phyloP scores from a whole-genome alignment of 2,888 invertebrate genomes.

The Teleogryllus oceanicus region DNA sequence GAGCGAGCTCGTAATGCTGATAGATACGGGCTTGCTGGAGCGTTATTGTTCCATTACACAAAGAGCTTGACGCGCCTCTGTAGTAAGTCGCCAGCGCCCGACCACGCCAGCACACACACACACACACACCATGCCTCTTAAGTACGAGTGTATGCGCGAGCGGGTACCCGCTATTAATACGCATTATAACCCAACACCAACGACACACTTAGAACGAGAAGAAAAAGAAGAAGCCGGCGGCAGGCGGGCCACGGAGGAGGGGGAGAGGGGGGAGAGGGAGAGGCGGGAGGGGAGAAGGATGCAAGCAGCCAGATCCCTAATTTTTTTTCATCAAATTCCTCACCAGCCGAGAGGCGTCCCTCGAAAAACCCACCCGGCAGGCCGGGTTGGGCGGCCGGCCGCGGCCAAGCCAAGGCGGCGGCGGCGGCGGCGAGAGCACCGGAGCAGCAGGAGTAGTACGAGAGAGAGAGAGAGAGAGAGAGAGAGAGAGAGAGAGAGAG shows the following conservation, averaged over 20 bases:
- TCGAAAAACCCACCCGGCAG: background rate
- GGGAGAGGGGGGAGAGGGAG: background rate
- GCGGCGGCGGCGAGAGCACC: background rate
- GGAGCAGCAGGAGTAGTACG: background rate
- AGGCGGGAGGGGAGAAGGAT: background rate
- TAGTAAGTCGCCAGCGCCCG: no score
- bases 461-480: background rate
- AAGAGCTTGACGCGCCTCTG: background rate
- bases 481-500: background rate
- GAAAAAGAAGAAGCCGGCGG: background rate
- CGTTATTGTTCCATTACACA: background rate
- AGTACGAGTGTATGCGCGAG: no score
- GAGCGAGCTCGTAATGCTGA: background rate
- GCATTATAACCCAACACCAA: background rate
- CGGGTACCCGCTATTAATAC: background rate
- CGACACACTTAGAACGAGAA: constrained; percentile 1
- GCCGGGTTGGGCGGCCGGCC: background rate
- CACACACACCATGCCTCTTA: no score
- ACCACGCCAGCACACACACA: no score
- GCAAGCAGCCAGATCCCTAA: background rate
- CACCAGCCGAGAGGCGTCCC: background rate
- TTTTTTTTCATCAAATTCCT: constrained; percentile 11
- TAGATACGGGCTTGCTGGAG: background rate
- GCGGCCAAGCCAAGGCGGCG: background rate
- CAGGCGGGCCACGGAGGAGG: background rate